Percentiles rank a stretch among this genome's conserved stretches.
These are phyloP conservation scores for Candidula unifasciata DNA, from an alignment of 2,888 invertebrate species.

Conservation along the genomic window DNA sequence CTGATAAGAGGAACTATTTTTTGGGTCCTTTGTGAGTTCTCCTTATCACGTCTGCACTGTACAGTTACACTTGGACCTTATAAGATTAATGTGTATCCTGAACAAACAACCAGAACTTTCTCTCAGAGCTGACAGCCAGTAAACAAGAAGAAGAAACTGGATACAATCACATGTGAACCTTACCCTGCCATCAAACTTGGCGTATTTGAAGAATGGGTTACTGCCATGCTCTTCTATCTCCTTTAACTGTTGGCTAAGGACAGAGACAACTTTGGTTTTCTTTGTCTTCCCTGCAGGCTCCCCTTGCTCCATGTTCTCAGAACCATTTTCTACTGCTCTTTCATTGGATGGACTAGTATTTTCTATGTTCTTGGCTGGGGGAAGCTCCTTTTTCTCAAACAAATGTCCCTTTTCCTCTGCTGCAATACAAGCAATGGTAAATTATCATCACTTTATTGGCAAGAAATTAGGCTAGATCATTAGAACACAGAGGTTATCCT, in stretches of 20 bases:
- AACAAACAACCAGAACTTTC: too few relatives aligned
- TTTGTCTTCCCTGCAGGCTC: neutral
- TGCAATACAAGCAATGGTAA: slow-evolving; percentile 52
- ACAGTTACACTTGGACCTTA: too few relatives aligned
- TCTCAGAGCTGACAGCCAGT: too few relatives aligned
- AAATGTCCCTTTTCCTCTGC: slow-evolving; percentile 82
- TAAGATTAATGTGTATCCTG: too few relatives aligned
- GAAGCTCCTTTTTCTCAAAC: slow-evolving; percentile 77
- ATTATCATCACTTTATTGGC: too few relatives aligned
- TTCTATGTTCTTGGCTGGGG: neutral
- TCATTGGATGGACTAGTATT: neutral
- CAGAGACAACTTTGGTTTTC: slow-evolving; percentile 26
- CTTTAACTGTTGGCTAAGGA: slow-evolving; percentile 85
- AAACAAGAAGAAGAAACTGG: too few relatives aligned
- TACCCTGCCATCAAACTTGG: slow-evolving; percentile 91
- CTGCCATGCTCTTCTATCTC: slow-evolving; percentile 87
- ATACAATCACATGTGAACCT: too few relatives aligned
- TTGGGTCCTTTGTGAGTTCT: too few relatives aligned
- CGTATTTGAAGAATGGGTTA: slow-evolving; percentile 92
- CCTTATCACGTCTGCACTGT: too few relatives aligned
- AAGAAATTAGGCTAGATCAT: too few relatives aligned
- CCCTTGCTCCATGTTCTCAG: neutral
- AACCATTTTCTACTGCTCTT: neutral
- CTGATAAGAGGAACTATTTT: too few relatives aligned
- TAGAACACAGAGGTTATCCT: too few relatives aligned